Conservation (phyloP, 2,888 invertebrate genomes). For the Galeruca laticollis region DNA sequence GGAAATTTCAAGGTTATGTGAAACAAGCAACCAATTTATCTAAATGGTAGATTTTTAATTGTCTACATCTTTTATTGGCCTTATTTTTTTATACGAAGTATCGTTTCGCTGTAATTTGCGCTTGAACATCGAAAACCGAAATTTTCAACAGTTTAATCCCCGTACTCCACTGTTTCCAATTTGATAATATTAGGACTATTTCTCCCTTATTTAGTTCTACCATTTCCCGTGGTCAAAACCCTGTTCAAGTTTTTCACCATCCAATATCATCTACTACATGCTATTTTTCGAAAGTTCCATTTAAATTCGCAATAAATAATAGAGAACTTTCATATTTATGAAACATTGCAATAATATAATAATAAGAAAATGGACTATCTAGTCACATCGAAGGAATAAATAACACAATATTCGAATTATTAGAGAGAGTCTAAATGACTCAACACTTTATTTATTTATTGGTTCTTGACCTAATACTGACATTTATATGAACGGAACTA, state of each 20-base stretch:
- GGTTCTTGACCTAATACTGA: slow-evolving; percentile 19
- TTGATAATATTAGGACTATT: too few relatives aligned
- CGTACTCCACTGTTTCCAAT: too few relatives aligned
- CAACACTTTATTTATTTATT: slow-evolving; percentile 13
- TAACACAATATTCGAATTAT: slow-evolving; percentile 21
- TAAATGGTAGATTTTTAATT: too few relatives aligned
- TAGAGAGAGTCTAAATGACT: slow-evolving; percentile 13
- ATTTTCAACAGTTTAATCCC: too few relatives aligned
- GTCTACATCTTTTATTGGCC: too few relatives aligned
- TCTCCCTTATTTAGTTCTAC: too few relatives aligned
- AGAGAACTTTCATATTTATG: not conserved
- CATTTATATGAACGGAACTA: slow-evolving; percentile 14
- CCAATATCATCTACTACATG: not conserved
- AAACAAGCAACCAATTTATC: too few relatives aligned
- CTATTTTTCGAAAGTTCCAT: not conserved
- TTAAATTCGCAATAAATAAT: not conserved
- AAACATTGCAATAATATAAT: not conserved
- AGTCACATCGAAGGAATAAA: not conserved
- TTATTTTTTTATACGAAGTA: too few relatives aligned
- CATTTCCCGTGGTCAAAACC: too few relatives aligned
- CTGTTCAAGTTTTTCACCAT: not conserved
- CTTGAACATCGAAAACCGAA: too few relatives aligned
- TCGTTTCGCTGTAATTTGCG: too few relatives aligned
- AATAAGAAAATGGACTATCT: not conserved
- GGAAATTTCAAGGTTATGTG: too few relatives aligned